Percentiles rank a stretch among this genome's conserved stretches.
Evolutionary conservation across 1,140 invertebrate species (phyloP).

Genomic region (Ruditapes philippinarum): DNA sequence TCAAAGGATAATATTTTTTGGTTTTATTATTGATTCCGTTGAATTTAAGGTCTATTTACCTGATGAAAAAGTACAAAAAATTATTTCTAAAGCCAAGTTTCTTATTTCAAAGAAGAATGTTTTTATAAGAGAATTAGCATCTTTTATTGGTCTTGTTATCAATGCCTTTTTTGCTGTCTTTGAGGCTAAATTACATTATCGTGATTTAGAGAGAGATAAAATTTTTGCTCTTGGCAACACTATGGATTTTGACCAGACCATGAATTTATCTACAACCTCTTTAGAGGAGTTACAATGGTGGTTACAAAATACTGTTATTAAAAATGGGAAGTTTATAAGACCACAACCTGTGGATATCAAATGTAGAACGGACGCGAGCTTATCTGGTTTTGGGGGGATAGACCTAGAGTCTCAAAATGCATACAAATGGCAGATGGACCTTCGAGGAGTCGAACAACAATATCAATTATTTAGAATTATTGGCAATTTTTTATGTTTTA

Average conservation of each 20-base stretch:
- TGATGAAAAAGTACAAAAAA: too few relatives aligned
- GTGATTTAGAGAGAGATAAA: constrained; percentile 51
- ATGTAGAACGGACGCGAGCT: constrained; percentile 14
- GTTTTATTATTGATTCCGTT: too few relatives aligned
- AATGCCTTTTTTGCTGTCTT: too few relatives aligned
- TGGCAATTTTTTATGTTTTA: constrained; percentile 13
- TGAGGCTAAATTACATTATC: constrained; percentile 49
- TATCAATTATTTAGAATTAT: constrained; percentile 38
- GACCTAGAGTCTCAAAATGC: not conserved
- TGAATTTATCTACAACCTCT: too few relatives aligned
- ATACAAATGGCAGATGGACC: constrained; percentile 28
- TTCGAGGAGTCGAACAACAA: not conserved
- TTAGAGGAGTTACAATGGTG: not conserved
- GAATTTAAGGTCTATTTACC: not conserved
- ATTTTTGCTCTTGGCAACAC: not conserved
- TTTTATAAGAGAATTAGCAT: too few relatives aligned
- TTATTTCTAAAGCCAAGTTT: too few relatives aligned
- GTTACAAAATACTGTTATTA: not conserved
- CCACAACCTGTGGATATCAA: not conserved
- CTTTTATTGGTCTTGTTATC: too few relatives aligned
- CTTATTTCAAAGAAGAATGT: too few relatives aligned
- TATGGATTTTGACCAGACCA: constrained; percentile 51
- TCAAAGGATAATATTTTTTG: too few relatives aligned
- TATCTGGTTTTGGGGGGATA: not conserved
- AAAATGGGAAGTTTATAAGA: constrained; percentile 42